phyloP scores from a whole-genome alignment of 2,113 vertebrate genomes.

The Pangasianodon hypophthalmus region DNA sequence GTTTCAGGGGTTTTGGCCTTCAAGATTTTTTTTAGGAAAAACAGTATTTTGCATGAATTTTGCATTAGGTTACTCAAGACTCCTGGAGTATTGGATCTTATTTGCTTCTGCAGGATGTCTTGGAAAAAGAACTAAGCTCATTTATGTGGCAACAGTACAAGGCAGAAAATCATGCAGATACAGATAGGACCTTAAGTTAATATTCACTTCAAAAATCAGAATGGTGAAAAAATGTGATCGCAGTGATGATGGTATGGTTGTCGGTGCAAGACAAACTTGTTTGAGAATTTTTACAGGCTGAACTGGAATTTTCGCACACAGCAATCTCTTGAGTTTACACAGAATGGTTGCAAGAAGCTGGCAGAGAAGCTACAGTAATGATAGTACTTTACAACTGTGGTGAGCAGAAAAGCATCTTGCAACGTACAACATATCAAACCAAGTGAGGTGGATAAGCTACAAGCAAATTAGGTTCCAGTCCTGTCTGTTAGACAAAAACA shows the following conservation, averaged over 20 bases:
- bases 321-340: too few species aligned
- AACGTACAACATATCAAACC: background rate
- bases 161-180: too few species aligned
- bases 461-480: background rate
- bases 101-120: background rate
- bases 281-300: too few species aligned
- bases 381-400: background rate
- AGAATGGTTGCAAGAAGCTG: background rate
- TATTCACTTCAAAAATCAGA: too few species aligned
- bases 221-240: too few species aligned
- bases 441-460: background rate
- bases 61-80: background rate
- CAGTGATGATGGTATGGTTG: background rate
- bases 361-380: background rate
- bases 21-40: background rate
- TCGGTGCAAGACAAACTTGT: too few species aligned
- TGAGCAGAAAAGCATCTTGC: background rate
- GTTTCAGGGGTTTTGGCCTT: background rate
- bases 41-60: background rate
- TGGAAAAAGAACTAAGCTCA: background rate
- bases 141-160: too few species aligned
- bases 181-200: too few species aligned
- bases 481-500: background rate
- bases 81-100: background rate
- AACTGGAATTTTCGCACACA: too few species aligned